These are phyloP conservation scores for Psettodes erumei DNA, from an alignment of 2,113 vertebrate species.

Conservation along the genomic window DNA sequence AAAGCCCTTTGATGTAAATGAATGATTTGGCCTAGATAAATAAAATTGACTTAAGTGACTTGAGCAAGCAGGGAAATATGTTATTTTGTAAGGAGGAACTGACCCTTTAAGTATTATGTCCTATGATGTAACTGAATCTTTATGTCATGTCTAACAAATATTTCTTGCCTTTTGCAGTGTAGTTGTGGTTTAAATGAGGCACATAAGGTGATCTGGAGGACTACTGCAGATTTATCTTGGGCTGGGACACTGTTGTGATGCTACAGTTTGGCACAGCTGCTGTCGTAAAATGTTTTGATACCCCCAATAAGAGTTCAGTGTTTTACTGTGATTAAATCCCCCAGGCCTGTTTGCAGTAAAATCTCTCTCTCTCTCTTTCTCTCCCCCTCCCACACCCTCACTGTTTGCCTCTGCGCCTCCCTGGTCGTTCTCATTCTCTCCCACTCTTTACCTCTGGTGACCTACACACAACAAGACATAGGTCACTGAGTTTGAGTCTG, in stretches of 20 bases:
- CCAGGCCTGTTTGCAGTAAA: constrained; percentile 75
- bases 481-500: constrained; percentile 54
- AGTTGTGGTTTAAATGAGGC: constrained; percentile 48
- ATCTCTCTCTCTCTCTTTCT: constrained; percentile 31
- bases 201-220: constrained; percentile 69
- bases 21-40: not conserved
- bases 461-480: constrained; percentile 55
- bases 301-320: constrained; percentile 74
- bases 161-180: constrained; percentile 34
- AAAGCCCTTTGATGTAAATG: not conserved
- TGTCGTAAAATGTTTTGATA: constrained; percentile 78
- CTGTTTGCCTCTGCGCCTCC: constrained; percentile 41
- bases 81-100: not conserved
- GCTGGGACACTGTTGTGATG: constrained; percentile 56
- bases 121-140: constrained; percentile 21
- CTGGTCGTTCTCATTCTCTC: constrained; percentile 56
- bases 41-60: not conserved
- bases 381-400: constrained; percentile 31
- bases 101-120: constrained; percentile 8
- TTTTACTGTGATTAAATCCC: constrained; percentile 83
- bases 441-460: constrained; percentile 58
- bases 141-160: constrained; percentile 27
- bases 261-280: constrained; percentile 77
- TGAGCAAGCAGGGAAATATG: not conserved
- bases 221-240: constrained; percentile 64